Evolutionary conservation across 2,888 invertebrate genomes (phyloP), one percentile per base, ranked within the genome.

Genomic region (Seira musarum): DNA sequence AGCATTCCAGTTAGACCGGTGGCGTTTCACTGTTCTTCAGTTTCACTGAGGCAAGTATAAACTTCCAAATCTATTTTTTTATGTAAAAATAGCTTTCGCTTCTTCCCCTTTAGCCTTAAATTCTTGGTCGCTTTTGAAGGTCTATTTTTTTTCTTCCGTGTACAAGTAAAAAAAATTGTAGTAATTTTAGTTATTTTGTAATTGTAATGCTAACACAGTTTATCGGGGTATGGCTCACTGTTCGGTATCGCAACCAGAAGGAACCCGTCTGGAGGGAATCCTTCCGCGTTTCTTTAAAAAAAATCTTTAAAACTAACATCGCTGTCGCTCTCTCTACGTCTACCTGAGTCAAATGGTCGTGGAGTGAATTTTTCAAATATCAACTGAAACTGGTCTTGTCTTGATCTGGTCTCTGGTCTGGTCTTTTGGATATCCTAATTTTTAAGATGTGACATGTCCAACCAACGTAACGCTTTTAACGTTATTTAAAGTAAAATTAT

Each of bases 191-290:
- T 46, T n/a, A 63, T 64, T 3, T 67, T 67, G 63, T 61, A 30
- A 57, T 5, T 68, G 25, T 66, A 75, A 72, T 82, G 60, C 69
- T 67, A 69, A 89, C 93, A 86, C 95, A 98, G 97, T 97, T 98
- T 91, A 92, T 97, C 91, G 98, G 98, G 91, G 96, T 97, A 85
- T 95, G 95, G 95, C 92, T 98, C 93, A 97, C 98, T 88, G 94
- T 97, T 89, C 94, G 97, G 88, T 98, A 96, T 92, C 94, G 98
- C 91, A 98, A 98, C 92, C 97, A 97, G 92, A 97, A 97, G 94
- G 97, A 98, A 91, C 98, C 97, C 74, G 10, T 46, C 49, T 67
- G 92, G 96, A 88, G 96, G 96, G 91, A 96, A 97, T 91, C 96
- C 97, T 89, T 96, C 96, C 92, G 97, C 97, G 91, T 98, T 97